Percentiles rank a stretch among this genome's conserved stretches.
These are phyloP conservation scores for Onychomys torridus DNA, from an alignment of 2,797 vertebrate genomes.

Conservation along the genomic window DNA sequence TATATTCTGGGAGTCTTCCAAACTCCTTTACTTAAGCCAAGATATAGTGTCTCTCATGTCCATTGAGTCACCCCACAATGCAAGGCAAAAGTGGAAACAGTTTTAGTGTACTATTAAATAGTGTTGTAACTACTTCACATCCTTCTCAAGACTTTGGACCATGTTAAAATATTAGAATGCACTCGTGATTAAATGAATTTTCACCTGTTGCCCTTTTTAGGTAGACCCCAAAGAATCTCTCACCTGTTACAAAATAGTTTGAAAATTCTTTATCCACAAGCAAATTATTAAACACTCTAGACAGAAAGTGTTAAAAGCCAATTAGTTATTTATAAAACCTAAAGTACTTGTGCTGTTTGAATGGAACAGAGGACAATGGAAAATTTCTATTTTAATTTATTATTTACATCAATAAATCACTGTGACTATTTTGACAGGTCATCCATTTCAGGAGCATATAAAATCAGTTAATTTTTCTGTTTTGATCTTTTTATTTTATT, in stretches of 20 bases:
- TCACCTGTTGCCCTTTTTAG: too few relatives aligned
- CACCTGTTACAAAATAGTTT: not conserved
- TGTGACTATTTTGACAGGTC: not conserved
- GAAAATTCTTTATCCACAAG: not conserved
- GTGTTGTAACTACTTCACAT: not conserved
- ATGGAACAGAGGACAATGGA: not conserved
- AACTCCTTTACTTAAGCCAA: not conserved
- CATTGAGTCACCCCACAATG: not conserved
- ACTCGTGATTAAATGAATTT: not conserved
- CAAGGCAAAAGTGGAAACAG: not conserved
- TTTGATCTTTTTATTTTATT: not conserved
- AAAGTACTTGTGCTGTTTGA: not conserved
- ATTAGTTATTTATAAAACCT: not conserved
- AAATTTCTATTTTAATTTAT: not conserved
- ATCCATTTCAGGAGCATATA: not conserved
- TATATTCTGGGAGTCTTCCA: not conserved
- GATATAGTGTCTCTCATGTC: too few relatives aligned
- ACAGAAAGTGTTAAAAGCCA: not conserved
- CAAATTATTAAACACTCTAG: not conserved
- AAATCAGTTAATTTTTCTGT: not conserved
- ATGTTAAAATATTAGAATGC: not conserved
- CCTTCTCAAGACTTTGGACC: not conserved
- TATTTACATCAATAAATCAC: not conserved
- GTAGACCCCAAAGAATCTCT: too few relatives aligned
- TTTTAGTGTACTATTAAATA: not conserved